A percentile compares a stretch with the other conserved stretches of the same genome.
Conservation (phyloP, 2,888 invertebrate species). For the Drosophila dives region DNA sequence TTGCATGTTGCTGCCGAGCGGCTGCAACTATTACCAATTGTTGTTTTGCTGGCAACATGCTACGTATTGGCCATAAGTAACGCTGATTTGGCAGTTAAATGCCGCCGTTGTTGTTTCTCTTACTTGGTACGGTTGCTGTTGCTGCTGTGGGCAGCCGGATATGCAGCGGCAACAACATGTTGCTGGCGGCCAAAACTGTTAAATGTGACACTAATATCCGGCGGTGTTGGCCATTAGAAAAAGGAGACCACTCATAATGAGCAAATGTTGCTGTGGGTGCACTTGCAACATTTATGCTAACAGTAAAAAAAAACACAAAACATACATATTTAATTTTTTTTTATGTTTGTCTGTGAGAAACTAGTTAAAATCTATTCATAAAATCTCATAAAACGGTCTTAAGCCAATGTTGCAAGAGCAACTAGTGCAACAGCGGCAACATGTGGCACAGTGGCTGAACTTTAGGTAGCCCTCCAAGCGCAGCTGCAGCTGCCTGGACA, state of each 20-base stretch:
- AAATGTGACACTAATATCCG: conserved; percentile 79
- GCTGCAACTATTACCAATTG: conserved; percentile 73
- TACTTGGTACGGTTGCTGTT: conserved; percentile 38
- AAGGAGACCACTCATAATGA: conserved; percentile 57
- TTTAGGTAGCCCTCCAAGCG: conserved; percentile 35
- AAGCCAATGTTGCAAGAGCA: conserved; percentile 11
- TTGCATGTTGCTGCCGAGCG: conserved; percentile 70
- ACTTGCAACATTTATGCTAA: neutral
- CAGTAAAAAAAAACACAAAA: neutral
- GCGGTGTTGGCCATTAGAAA: conserved; percentile 44
- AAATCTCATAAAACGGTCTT: conserved; percentile 7
- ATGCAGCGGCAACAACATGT: conserved; percentile 71
- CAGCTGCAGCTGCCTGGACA: conserved; percentile 34
- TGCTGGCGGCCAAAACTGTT: conserved; percentile 76
- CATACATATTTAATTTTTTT: neutral
- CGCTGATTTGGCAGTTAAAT: conserved; percentile 81
- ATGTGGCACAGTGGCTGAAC: conserved; percentile 36
- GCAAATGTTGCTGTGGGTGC: conserved; percentile 41
- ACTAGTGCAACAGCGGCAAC: conserved; percentile 26
- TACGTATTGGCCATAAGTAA: conserved; percentile 79
- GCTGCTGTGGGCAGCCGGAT: conserved; percentile 65
- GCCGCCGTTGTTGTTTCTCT: conserved; percentile 51
- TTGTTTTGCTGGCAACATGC: conserved; percentile 66
- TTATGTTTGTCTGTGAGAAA: neutral
- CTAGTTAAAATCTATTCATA: conserved; percentile 27